Evolutionary conservation across 2,888 invertebrate species (phyloP), one percentile per base, ranked within the genome.

Genomic region (Leucophora obtusa): DNA sequence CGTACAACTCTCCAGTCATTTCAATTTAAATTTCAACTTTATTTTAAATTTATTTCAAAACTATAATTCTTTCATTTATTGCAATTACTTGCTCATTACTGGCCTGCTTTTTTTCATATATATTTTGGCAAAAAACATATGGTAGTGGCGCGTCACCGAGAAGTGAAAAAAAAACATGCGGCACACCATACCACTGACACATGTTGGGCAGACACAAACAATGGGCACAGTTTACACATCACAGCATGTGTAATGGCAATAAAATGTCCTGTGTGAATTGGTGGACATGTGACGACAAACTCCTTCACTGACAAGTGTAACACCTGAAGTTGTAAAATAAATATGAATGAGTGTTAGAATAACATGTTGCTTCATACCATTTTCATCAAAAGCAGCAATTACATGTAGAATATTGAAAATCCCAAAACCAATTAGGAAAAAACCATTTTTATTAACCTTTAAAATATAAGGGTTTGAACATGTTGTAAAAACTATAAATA

Each of bases 281-380:
- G 1, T 60, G 38, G 51, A 50, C 38, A 38, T 28, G 14, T 59
- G 58, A 59, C 35, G 17, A 59, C 68, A 76, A 50, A 15, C 56
- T 11, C 59, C 65, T 73, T 65, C 65, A 73, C 47, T 80, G 75
- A 53, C 28, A 80, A 18, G 15, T 50, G 8, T 63, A 69, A 75
- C 43, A 73, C 65, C 68, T 71, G 70, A 28, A 28, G 3, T 21
- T 21, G 21, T 3, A 28, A 28, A 28, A 28, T 6, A 28, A 6
- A 4, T 35, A 43, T 54, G 28, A 14, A 38, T 50, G 50, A 35
- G 33, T 24, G 24, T 51, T 50, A 70, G 60, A 71, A 65, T 73
- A 69, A 54, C 66, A 62, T 50, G 70, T 56, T 56, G 35, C 15
- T 59, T 35, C 38, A 53, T 5, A 3, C 24, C 5, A 3, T 35